These are phyloP conservation scores for Sebastiscus albofasciatus DNA, from an alignment of 2,797 vertebrate genomes.

Conservation along the genomic window DNA sequence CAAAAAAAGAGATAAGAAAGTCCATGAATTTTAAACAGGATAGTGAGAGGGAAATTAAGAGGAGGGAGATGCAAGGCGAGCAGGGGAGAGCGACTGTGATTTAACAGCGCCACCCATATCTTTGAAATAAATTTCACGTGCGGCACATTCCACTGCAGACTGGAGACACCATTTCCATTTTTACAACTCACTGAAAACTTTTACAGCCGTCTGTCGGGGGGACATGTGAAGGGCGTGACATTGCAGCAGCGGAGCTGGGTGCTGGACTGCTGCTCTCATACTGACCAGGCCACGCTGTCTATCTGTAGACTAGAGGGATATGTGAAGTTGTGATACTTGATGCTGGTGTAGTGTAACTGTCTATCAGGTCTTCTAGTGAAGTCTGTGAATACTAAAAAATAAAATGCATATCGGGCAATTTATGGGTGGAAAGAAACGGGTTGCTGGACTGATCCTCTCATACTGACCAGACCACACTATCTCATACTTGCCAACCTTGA, in stretches of 20 bases:
- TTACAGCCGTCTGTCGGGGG: conserved; percentile 81
- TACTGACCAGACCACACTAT: conserved; percentile 30
- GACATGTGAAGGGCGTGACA: conserved; percentile 80
- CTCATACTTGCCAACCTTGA: background rate
- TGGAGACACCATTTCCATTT: conserved; percentile 83
- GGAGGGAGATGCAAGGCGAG: conserved; percentile 41
- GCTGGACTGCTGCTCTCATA: conserved; percentile 38
- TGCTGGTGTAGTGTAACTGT: background rate
- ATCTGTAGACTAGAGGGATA: conserved; percentile 10
- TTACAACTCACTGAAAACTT: conserved; percentile 84
- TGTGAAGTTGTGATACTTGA: background rate
- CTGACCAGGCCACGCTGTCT: conserved; percentile 36
- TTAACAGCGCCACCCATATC: conserved; percentile 69
- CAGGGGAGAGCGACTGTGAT: conserved; percentile 58
- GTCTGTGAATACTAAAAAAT: background rate
- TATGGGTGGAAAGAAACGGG: conserved; percentile 10
- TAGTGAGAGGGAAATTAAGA: conserved; percentile 76
- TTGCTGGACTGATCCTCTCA: conserved; percentile 37
- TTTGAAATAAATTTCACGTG: conserved; percentile 82
- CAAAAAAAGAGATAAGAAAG: conserved; percentile 82
- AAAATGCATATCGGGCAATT: conserved; percentile 16
- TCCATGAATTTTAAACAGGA: conserved; percentile 86
- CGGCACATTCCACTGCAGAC: conserved; percentile 76
- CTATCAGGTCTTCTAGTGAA: background rate
- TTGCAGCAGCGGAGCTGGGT: conserved; percentile 39